Conservation (phyloP, 2,888 invertebrate species). For the Frankliniella intonsa region DNA sequence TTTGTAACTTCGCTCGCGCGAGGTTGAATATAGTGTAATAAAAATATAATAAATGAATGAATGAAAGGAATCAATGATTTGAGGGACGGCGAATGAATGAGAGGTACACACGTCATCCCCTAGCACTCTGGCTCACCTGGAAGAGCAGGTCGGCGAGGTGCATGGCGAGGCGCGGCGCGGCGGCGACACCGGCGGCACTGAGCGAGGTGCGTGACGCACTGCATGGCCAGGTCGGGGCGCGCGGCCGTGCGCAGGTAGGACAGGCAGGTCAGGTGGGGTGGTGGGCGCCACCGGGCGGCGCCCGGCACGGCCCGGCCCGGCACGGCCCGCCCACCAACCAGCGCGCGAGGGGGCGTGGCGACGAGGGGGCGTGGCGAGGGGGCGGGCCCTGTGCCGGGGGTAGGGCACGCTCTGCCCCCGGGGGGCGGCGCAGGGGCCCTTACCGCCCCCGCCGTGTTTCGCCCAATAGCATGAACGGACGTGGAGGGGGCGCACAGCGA, state of each 20-base stretch:
- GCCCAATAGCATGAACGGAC: no score
- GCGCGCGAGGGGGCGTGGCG: neutral
- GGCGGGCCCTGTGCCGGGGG: neutral
- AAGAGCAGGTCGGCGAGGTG: no score
- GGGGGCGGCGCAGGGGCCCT: neutral
- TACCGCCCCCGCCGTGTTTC: neutral
- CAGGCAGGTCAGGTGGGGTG: neutral
- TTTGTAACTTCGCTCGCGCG: no score
- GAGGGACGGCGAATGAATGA: no score
- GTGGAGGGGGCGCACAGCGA: no score
- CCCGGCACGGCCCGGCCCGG: neutral
- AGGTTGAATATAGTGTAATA: no score
- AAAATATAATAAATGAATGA: no score
- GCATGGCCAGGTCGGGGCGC: neutral
- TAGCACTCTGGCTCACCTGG: no score
- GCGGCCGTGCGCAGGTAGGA: neutral
- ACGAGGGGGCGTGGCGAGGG: constrained; percentile 10
- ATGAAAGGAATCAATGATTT: no score
- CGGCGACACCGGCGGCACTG: neutral
- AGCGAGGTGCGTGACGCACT: neutral
- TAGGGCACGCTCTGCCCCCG: neutral
- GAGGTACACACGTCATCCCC: no score
- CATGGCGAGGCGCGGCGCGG: neutral
- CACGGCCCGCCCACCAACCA: neutral
- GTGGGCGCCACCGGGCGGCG: neutral